Percentiles rank a stretch among this genome's conserved stretches.
These are phyloP conservation scores for Apamea sordens DNA, from an alignment of 2,888 invertebrate species.

Conservation along the genomic window DNA sequence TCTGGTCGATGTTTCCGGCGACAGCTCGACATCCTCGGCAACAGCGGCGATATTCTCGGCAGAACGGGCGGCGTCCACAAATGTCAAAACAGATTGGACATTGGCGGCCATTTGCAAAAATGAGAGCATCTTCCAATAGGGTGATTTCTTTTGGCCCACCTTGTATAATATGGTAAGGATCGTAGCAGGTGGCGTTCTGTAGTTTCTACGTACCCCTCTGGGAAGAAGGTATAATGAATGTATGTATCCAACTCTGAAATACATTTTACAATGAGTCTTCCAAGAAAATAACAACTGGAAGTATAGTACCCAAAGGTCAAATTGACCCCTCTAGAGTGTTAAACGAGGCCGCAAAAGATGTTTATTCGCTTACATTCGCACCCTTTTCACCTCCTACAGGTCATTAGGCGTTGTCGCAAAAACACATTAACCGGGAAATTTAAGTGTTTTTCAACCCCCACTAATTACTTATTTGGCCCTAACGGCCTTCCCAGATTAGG, in stretches of 20 bases:
- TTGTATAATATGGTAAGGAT: too few relatives aligned
- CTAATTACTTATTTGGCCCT: conserved; percentile 81
- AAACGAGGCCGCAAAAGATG: conserved; percentile 72
- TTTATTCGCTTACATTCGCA: conserved; percentile 72
- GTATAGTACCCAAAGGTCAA: conserved; percentile 48
- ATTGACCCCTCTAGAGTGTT: conserved; percentile 57
- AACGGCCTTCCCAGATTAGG: conserved; percentile 77
- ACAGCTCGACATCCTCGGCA: too few relatives aligned
- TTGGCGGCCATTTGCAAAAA: too few relatives aligned
- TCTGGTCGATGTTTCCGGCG: too few relatives aligned
- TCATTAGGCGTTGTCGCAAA: conserved; percentile 79
- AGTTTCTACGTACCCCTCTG: not conserved
- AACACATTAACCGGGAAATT: conserved; percentile 80
- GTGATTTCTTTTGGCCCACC: too few relatives aligned
- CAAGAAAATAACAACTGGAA: conserved; percentile 40
- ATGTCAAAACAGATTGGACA: too few relatives aligned
- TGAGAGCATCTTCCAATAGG: too few relatives aligned
- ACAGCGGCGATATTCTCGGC: too few relatives aligned
- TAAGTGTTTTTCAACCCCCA: conserved; percentile 82
- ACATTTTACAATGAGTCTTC: conserved; percentile 16
- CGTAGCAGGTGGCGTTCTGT: not conserved
- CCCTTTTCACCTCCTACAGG: conserved; percentile 72
- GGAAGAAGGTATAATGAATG: too few relatives aligned
- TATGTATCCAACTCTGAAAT: not conserved
- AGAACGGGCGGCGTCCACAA: too few relatives aligned